Conservation (phyloP, 2,888 invertebrate species). For the Drosophila kuntzei region DNA sequence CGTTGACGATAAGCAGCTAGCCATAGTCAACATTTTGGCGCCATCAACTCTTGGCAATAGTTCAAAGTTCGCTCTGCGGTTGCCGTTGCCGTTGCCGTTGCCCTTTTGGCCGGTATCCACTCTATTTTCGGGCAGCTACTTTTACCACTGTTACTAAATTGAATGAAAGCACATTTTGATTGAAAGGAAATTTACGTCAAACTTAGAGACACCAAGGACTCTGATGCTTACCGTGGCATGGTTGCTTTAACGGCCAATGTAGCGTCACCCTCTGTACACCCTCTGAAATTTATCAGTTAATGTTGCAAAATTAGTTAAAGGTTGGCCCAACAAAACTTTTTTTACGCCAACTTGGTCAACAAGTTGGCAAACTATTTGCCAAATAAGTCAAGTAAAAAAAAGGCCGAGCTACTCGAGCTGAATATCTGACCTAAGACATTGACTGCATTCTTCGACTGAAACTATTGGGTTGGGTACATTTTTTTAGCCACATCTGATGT, state of each 20-base stretch:
- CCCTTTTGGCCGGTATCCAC: slow-evolving; percentile 37
- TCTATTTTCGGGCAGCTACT: slow-evolving; percentile 45
- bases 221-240: slow-evolving; percentile 30
- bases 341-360: slow-evolving; percentile 64
- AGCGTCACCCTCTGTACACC: slow-evolving; percentile 28
- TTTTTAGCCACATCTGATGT: slow-evolving; percentile 29
- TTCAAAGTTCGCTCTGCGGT: slow-evolving; percentile 68
- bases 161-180: slow-evolving; percentile 80
- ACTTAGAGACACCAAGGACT: slow-evolving; percentile 50
- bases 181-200: slow-evolving; percentile 77
- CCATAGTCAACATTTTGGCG: slow-evolving; percentile 61
- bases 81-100: slow-evolving; percentile 21
- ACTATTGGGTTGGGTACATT: slow-evolving; percentile 5
- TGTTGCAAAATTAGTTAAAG: slow-evolving; percentile 75
- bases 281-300: slow-evolving; percentile 65
- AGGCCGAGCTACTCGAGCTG: slow-evolving; percentile 4
- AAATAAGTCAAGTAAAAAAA: slow-evolving; percentile 52
- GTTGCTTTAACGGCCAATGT: slow-evolving; percentile 68
- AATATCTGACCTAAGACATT: slow-evolving; percentile 29
- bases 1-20: slow-evolving; percentile 51
- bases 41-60: slow-evolving; percentile 71
- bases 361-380: slow-evolving; percentile 67
- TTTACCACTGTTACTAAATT: slow-evolving; percentile 63
- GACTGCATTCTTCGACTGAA: slow-evolving; percentile 25
- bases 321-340: slow-evolving; percentile 40